Evolutionary conservation across 2,113 vertebrate species (phyloP).

Genomic region (Enhydra lutris): DNA sequence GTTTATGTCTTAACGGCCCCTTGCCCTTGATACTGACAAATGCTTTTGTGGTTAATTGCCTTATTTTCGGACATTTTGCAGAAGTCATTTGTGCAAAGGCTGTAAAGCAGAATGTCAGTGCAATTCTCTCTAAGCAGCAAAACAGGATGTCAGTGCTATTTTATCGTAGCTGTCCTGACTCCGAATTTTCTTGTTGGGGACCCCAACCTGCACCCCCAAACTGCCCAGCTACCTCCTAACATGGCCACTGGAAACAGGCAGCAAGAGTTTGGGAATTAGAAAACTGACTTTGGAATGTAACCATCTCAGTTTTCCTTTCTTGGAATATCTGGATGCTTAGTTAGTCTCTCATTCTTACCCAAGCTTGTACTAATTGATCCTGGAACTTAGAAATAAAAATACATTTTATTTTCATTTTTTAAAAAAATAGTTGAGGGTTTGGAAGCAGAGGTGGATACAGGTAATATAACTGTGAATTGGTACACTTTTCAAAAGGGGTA

Average conservation of each 20-base stretch:
- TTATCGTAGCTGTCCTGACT: not conserved
- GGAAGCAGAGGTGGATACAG: not conserved
- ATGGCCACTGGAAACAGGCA: not conserved
- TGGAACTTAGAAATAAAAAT: not conserved
- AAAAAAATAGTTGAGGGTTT: not conserved
- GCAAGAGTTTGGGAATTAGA: not conserved
- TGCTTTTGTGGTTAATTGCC: not conserved
- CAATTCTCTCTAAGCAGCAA: not conserved
- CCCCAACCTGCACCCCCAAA: not conserved
- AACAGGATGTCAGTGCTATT: not conserved
- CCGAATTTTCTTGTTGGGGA: not conserved
- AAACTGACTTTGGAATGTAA: not conserved
- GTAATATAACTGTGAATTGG: not conserved
- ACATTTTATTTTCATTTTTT: not conserved
- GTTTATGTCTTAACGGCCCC: not conserved
- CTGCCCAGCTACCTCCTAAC: not conserved
- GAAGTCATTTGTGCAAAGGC: not conserved
- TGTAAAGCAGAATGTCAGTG: not conserved
- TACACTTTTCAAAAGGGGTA: not conserved
- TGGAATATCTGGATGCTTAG: not conserved
- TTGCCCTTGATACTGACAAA: not conserved
- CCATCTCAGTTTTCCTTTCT: not conserved
- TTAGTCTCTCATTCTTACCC: not conserved
- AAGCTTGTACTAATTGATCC: not conserved
- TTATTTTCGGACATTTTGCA: not conserved